Conservation (phyloP, 2,888 invertebrate species). For the Pollenia amentaria region DNA sequence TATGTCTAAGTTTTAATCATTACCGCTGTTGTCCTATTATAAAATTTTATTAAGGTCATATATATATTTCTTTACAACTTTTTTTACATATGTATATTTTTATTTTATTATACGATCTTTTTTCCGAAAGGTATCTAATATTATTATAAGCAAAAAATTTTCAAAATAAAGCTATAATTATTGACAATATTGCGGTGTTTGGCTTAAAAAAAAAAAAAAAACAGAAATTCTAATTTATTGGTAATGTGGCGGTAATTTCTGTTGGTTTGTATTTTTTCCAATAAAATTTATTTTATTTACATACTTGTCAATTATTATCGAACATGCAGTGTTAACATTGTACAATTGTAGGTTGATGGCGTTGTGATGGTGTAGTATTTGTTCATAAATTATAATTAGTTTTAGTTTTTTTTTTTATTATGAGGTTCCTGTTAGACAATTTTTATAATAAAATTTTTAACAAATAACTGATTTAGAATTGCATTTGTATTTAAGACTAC, state of each 20-base stretch:
- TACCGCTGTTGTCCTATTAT: constrained; percentile 13
- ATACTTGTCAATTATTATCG: constrained; percentile 21
- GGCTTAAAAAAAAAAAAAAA: neutral
- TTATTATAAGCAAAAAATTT: neutral
- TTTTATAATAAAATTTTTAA: too few species aligned
- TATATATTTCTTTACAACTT: constrained; percentile 16
- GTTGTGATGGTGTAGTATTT: constrained; percentile 27
- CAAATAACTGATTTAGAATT: too few species aligned
- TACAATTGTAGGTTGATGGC: neutral
- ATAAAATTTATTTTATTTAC: constrained; percentile 25
- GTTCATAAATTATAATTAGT: constrained; percentile 66
- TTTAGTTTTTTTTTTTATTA: neutral
- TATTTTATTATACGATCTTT: neutral
- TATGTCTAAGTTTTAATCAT: neutral
- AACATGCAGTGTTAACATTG: neutral
- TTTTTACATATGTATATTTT: neutral
- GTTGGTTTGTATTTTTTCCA: constrained; percentile 17
- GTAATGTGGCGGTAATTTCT: constrained; percentile 15
- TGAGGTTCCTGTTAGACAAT: too few species aligned
- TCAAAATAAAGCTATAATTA: constrained; percentile 4
- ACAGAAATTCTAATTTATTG: constrained; percentile 46
- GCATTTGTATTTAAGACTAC: too few species aligned
- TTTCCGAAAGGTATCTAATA: constrained; percentile 4
- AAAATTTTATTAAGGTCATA: constrained; percentile 35
- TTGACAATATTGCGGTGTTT: neutral